Percentiles rank a stretch among this genome's conserved stretches.
phyloP scores from a whole-genome alignment of 2,797 vertebrate species.

The Enteromius paludinosus region DNA sequence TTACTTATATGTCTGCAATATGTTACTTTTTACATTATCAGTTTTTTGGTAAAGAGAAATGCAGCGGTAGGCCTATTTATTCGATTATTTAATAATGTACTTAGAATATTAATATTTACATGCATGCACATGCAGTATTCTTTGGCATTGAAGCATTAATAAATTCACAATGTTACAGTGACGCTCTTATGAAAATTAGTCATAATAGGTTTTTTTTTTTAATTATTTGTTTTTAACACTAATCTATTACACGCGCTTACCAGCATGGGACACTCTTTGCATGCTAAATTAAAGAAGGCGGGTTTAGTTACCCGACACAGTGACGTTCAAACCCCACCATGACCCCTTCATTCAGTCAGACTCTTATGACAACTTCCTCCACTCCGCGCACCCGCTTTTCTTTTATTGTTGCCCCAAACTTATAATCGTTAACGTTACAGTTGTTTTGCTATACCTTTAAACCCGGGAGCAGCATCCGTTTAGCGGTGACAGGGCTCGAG shows the following conservation, averaged over 20 bases:
- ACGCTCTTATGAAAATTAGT: not conserved
- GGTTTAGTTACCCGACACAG: constrained; percentile 13
- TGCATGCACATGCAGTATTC: not conserved
- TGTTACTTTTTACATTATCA: not conserved
- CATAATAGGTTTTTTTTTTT: not conserved
- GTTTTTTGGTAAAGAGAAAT: not conserved
- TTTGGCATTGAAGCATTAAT: not conserved
- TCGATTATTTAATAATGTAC: not conserved
- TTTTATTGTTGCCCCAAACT: constrained; percentile 28
- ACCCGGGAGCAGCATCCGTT: not conserved
- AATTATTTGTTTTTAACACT: not conserved
- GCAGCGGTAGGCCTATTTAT: not conserved
- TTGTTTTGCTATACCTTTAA: constrained; percentile 1
- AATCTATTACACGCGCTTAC: not conserved
- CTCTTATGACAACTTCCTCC: constrained; percentile 58
- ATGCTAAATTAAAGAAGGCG: constrained; percentile 18
- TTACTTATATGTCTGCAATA: not conserved
- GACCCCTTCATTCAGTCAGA: constrained; percentile 38
- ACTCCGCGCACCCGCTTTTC: constrained; percentile 22
- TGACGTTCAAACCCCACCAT: constrained; percentile 39
- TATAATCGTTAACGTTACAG: not conserved
- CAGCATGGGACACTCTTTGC: constrained; percentile 4
- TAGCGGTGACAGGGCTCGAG: constrained; percentile 2
- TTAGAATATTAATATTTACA: not conserved
- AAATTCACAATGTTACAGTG: not conserved